These are phyloP conservation scores for Platycercus adscitus DNA, from an alignment of 2,113 vertebrate genomes.

Conservation along the genomic window DNA sequence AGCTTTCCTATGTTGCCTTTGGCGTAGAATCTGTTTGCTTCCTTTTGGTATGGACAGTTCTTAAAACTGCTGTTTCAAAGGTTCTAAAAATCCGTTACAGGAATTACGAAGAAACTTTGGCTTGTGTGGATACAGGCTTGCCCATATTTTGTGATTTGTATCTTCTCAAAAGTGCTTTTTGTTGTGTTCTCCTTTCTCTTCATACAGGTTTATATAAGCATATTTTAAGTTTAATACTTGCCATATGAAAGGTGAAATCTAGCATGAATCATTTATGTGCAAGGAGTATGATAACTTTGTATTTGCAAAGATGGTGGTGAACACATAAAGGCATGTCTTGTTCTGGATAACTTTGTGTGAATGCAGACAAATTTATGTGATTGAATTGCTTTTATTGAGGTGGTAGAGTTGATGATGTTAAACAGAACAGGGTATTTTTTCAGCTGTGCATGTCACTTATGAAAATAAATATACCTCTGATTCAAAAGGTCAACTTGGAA, in stretches of 20 bases:
- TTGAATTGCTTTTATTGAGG: neutral
- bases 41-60: neutral
- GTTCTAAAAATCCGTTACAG: neutral
- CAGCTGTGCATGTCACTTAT: neutral
- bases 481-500: neutral
- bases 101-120: neutral
- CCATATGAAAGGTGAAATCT: neutral
- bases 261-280: neutral
- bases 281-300: neutral
- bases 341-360: neutral
- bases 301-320: neutral
- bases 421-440: neutral
- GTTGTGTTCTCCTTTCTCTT: neutral
- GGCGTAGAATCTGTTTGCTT: neutral
- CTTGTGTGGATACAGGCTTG: neutral
- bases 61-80: neutral
- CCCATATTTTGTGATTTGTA: neutral
- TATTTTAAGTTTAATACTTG: neutral
- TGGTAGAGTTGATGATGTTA: neutral
- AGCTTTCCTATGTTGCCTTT: neutral
- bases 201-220: neutral
- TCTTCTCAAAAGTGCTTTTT: neutral
- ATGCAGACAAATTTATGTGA: neutral
- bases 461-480: neutral
- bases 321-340: neutral